Evolutionary conservation across 2,113 vertebrate genomes (phyloP).

Genomic region (Erpornis zantholeuca): DNA sequence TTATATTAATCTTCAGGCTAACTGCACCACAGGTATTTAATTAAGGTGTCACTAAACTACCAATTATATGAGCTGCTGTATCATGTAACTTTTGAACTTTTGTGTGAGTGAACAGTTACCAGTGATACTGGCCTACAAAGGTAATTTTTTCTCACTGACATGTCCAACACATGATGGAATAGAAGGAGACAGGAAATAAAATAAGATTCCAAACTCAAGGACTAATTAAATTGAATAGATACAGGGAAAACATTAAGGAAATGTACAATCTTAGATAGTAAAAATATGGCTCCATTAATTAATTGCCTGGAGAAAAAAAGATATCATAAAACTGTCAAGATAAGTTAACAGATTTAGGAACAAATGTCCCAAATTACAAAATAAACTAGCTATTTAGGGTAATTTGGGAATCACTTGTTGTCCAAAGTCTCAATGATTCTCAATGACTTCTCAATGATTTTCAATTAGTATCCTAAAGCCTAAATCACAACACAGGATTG

Average conservation of each 20-base stretch:
- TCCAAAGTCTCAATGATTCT: not conserved
- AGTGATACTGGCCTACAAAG: not conserved
- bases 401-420: not conserved
- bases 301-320: not conserved
- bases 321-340: not conserved
- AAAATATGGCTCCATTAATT: not conserved
- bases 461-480: not conserved
- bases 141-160: not conserved
- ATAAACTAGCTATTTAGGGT: not conserved
- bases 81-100: not conserved
- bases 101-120: not conserved
- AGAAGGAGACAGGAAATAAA: not conserved
- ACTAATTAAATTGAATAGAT: not conserved
- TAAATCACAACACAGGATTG: not conserved
- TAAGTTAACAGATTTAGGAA: not conserved
- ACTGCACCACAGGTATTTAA: not conserved
- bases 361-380: not conserved
- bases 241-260: not conserved
- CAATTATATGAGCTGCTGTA: not conserved
- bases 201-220: not conserved
- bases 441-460: not conserved
- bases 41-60: not conserved
- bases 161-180: not conserved
- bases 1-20: not conserved
- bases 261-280: not conserved